Conservation (phyloP, 2,797 vertebrate species). For the Anabacerthia variegaticeps region DNA sequence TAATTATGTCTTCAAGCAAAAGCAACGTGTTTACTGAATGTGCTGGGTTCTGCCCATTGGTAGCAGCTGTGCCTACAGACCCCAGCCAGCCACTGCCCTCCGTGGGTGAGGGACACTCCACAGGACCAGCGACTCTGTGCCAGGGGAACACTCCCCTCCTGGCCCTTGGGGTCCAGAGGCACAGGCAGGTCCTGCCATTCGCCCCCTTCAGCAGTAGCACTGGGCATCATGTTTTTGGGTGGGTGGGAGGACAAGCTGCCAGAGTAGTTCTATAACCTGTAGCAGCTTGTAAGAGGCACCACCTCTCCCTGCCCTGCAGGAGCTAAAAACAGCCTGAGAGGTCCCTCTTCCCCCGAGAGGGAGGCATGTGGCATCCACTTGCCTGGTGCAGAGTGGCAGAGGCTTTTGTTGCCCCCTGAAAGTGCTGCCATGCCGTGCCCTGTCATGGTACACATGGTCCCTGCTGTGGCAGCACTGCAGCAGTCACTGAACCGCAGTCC, state of each 20-base stretch:
- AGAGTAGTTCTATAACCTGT: conserved; percentile 63
- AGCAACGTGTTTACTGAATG: neutral
- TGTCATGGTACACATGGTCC: neutral
- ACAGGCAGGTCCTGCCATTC: neutral
- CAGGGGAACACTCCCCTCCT: neutral
- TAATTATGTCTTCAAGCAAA: neutral
- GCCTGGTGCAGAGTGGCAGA: neutral
- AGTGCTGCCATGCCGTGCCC: neutral
- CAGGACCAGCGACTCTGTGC: rapidly evolving
- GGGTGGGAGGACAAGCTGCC: conserved; percentile 63
- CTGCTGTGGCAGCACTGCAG: rapidly evolving
- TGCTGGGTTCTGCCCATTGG: neutral
- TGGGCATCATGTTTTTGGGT: neutral
- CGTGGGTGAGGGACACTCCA: rapidly evolving
- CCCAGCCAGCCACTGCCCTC: neutral
- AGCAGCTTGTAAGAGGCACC: conserved; percentile 54
- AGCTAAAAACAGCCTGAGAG: conserved; percentile 50
- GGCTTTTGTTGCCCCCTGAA: neutral
- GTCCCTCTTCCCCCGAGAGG: conserved; percentile 6
- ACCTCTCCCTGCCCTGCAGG: conserved; percentile 51
- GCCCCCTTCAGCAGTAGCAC: neutral
- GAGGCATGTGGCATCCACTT: conserved; percentile 1
- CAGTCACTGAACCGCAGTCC: rapidly evolving
- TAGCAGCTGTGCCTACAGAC: rapidly evolving
- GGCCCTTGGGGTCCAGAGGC: neutral